These are phyloP conservation scores for Alouatta palliata DNA, from an alignment of 2,113 vertebrate genomes.

Conservation along the genomic window DNA sequence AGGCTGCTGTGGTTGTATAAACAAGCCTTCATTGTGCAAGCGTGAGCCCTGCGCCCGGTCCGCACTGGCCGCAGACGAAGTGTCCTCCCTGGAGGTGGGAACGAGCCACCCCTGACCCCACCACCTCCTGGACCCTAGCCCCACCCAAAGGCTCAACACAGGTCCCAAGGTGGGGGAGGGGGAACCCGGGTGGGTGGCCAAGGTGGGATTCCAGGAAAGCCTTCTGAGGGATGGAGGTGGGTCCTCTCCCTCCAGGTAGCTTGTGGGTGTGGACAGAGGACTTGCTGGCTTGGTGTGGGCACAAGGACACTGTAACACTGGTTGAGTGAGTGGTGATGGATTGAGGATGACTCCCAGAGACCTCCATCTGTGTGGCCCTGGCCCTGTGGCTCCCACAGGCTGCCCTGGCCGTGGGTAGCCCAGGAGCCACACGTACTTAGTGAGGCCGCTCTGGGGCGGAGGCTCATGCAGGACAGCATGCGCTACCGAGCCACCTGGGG, in stretches of 20 bases:
- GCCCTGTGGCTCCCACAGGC: background rate
- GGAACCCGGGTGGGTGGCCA: background rate
- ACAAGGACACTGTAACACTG: too few species aligned
- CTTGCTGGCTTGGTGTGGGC: background rate
- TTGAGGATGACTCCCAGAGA: too few species aligned
- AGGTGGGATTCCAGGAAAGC: background rate
- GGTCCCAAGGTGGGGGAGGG: accelerated
- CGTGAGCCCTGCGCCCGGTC: background rate
- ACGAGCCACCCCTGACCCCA: accelerated
- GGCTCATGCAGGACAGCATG: background rate
- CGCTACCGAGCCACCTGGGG: background rate
- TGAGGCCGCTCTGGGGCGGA: background rate
- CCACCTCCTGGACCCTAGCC: background rate
- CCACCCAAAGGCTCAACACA: background rate
- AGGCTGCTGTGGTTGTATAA: accelerated
- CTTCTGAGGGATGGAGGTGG: background rate
- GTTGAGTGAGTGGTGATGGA: background rate
- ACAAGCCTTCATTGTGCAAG: constrained; percentile 36
- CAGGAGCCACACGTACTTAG: background rate
- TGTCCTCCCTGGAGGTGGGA: background rate
- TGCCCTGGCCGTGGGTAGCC: background rate
- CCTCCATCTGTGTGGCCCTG: background rate
- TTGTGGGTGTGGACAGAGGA: background rate
- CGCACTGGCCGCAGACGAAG: background rate
- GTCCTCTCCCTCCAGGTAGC: background rate